Conservation (phyloP, 2,888 invertebrate species). For the Amblyjoppa fuscipennis region DNA sequence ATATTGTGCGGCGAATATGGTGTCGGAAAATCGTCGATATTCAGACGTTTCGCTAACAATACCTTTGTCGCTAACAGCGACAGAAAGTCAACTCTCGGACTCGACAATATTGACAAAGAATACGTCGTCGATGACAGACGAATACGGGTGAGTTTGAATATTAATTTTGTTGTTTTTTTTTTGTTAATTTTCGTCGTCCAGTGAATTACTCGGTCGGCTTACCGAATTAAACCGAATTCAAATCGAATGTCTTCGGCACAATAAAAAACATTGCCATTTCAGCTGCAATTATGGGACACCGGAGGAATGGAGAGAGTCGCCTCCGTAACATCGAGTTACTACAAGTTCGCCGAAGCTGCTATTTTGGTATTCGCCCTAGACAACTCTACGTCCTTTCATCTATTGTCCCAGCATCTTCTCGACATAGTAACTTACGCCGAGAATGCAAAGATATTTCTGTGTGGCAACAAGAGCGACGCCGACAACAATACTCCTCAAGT, state of each 20-base stretch:
- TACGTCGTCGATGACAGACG: conserved; percentile 92
- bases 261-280: conserved; percentile 62
- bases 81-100: conserved; percentile 94
- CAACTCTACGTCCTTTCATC: conserved; percentile 96
- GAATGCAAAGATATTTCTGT: conserved; percentile 97
- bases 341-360: conserved; percentile 98
- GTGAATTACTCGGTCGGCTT: background rate
- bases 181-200: background rate
- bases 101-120: conserved; percentile 95
- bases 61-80: conserved; percentile 94
- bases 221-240: conserved; percentile 85
- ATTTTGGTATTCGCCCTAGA: conserved; percentile 96
- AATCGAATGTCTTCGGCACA: background rate
- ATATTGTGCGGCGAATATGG: conserved; percentile 98
- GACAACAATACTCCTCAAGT: conserved; percentile 91
- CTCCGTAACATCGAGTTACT: conserved; percentile 97
- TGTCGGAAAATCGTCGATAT: conserved; percentile 97
- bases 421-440: conserved; percentile 98
- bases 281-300: conserved; percentile 98
- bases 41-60: conserved; percentile 95
- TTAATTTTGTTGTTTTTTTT: background rate
- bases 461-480: conserved; percentile 96
- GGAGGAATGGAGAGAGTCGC: conserved; percentile 99
- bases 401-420: conserved; percentile 95
- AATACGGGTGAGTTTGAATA: conserved; percentile 89